These are phyloP conservation scores for Bombus huntii DNA, from an alignment of 1,140 invertebrate genomes.

Conservation along the genomic window DNA sequence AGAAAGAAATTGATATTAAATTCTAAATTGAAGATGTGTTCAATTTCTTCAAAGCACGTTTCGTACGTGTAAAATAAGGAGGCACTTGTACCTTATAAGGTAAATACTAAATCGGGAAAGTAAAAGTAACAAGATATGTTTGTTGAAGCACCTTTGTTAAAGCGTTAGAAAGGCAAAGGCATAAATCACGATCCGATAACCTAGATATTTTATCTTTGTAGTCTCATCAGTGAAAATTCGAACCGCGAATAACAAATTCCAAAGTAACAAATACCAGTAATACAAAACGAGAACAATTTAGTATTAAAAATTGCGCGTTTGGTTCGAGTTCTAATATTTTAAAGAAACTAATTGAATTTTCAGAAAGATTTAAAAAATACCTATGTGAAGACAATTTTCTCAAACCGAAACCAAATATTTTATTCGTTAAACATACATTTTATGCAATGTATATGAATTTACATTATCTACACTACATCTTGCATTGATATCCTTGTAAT, in stretches of 20 bases:
- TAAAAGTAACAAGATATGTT: not conserved
- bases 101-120: not conserved
- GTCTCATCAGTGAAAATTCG: not conserved
- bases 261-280: not conserved
- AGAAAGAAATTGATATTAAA: not conserved
- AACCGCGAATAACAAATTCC: not conserved
- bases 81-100: too few relatives aligned
- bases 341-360: too few relatives aligned
- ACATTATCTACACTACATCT: not conserved
- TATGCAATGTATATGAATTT: too few relatives aligned
- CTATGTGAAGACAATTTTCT: too few relatives aligned
- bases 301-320: too few relatives aligned
- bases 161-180: not conserved
- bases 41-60: not conserved
- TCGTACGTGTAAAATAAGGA: not conserved
- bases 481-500: not conserved
- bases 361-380: too few relatives aligned
- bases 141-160: not conserved
- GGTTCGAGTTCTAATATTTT: too few relatives aligned
- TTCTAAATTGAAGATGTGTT: not conserved
- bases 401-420: not conserved
- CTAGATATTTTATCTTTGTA: not conserved
- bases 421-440: too few relatives aligned
- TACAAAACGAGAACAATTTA: not conserved
- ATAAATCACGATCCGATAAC: not conserved